Conservation (phyloP, 2,888 invertebrate species). For the Pachycephus smyrnensis region DNA sequence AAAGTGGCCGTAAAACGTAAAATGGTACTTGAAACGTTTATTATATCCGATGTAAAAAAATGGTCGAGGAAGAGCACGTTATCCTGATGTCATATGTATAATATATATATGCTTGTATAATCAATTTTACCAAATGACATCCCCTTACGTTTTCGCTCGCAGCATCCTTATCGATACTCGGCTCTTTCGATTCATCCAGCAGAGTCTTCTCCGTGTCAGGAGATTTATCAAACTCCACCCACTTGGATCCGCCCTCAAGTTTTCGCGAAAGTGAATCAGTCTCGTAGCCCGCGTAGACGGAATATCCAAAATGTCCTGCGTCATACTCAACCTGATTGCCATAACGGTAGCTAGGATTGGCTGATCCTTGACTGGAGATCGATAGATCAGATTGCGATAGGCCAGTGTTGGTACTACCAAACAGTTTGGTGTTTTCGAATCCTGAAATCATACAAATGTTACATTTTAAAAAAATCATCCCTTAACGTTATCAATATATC, state of each 20-base stretch:
- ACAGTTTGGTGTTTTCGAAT: conserved; percentile 63
- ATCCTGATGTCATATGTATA: neutral
- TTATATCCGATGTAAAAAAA: neutral
- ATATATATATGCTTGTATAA: too few relatives aligned
- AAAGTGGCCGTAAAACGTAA: neutral
- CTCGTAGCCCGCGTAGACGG: conserved; percentile 70
- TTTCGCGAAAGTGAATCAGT: conserved; percentile 58
- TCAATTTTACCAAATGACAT: neutral
- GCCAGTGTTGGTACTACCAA: conserved; percentile 78
- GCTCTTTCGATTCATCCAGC: conserved; percentile 48
- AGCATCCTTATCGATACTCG: conserved; percentile 49
- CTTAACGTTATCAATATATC: neutral
- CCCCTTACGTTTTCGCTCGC: conserved; percentile 41
- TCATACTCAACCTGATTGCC: conserved; percentile 85
- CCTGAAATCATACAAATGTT: conserved; percentile 33
- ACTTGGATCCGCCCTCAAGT: conserved; percentile 57
- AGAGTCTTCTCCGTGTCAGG: conserved; percentile 61
- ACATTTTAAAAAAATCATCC: conserved; percentile 5
- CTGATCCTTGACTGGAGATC: conserved; percentile 78
- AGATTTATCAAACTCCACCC: conserved; percentile 64
- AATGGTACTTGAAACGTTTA: neutral
- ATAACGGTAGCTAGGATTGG: conserved; percentile 81
- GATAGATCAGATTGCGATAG: conserved; percentile 86
- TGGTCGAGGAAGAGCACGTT: neutral
- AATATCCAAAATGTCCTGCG: conserved; percentile 79